Base-by-base conservation (phyloP, 1,140 invertebrate genomes). In the Diachasmimorpha longicaudata region DNA sequence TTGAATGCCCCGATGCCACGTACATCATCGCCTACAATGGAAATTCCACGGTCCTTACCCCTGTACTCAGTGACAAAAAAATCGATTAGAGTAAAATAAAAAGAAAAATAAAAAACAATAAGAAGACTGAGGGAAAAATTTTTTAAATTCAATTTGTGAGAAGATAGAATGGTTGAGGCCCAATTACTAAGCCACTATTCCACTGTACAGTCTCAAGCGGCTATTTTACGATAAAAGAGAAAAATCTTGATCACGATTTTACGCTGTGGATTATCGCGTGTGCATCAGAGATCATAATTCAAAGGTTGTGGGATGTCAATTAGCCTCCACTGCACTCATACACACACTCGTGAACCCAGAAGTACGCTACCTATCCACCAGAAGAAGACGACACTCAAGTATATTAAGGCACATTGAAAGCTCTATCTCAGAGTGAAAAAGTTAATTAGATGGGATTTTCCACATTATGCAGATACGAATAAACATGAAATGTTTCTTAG, bases 191-290 rank as follows among this genome's bases (percentile, higher is more conserved):
- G 58, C 23, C 11, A 63, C 58, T 63, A 9, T 63, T 25, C 58
- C 58, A 25, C 3, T 63, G 23, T 63, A 13, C 23, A 23, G 31
- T 16, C 48, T 4, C 48, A 14, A 55, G n/a, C 4, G n/a, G 19
- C 19, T 25, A 63, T 63, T 63, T 63, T 63, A 63, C 23, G 58
- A 31, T 23, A 63, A 63, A 25, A 36, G 74, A 63, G 71, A 68
- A 78, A 78, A 78, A 78, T 74, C 69, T 76, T 76, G 77, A 78
- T 78, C 77, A 78, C 77, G 77, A 78, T 78, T 78, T 63, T 25
- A 9, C 73, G 71, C 58, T 25, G 72, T 52, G 72, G 23, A 77
- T 75, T 78, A 78, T 78, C 73, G 74, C 37, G 77, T 70, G 36
- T 69, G 67, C 67, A 78, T 78, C 77, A 74, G 74, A 67, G 74